Evolutionary conservation across 2,113 vertebrate species (phyloP), one percentile per base, ranked within the genome.

Genomic region (Paradoxurus hermaphroditus): DNA sequence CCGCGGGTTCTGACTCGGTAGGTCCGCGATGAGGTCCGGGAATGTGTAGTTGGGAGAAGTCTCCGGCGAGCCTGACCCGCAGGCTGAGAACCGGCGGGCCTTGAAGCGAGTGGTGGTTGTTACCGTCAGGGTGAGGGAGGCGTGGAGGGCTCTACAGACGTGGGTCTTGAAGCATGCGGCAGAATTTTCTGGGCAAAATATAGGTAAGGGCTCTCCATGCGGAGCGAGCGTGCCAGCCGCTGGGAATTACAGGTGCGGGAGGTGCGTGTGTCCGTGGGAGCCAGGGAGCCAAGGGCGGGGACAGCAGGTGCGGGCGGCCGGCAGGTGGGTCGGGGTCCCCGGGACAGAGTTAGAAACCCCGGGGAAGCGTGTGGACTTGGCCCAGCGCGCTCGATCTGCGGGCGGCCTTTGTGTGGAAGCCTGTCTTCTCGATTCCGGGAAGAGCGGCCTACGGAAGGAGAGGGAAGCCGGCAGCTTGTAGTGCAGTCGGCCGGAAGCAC

Each of bases 401-500:
- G 18, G 23, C 29, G 13, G 15, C 67, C 12, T 29, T 94, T n/a
- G 34, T 67, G 56, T 53, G 41, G 85, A 90, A 86, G 18, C 53
- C 73, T 1, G 4, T 53, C 65, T 67, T 86, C 73, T 86, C 73
- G 39, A 72, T 84, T 96, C 65, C 53, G 88, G 70, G 51, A 78
- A 62, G 63, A n/a, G 77, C 14, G 87, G 72, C 18, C 25, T 53
- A 39, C 39, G 68, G 93, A 79, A 63, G 51, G 44, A 39, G 83
- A 81, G 85, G 91, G 34, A 86, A 90, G 94, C 41, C 56, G 13
- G 9, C 13, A 36, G 73, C 79, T 81, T 44, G 19, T 67, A 84
- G 85, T 94, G 36, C 49, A 84, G 94, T 90, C 44, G 79, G 59
- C 84, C 68, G 27, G 62, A 81, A 94, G 79, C 94, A 86, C 86